Evolutionary conservation across 2,797 vertebrate species (phyloP), one percentile per base, ranked within the genome.

Genomic region (Sciurus carolinensis): DNA sequence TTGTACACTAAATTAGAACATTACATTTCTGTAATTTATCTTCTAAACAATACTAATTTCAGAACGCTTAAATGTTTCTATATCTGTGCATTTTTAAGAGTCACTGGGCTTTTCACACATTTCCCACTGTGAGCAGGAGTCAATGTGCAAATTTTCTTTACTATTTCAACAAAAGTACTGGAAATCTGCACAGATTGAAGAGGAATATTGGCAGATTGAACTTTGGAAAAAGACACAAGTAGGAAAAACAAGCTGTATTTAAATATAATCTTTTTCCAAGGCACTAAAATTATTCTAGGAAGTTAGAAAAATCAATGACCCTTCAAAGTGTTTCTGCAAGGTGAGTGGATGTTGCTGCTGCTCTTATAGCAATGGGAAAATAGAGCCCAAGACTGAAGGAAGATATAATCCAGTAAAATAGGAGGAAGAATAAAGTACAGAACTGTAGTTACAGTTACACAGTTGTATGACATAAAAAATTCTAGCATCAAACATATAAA

Each of bases 1-100:
- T 82, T 85, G 28, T 52, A 36, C 14, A 66, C n/a, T 92, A 77
- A 90, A 67, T 85, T 26, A 95, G 28, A 54, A 85, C 59, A 81
- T 96, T 71, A 42, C 14, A 81, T 66, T 66, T 94, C 28, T 75
- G 24, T 57, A 5, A n/a, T 94, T 84, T 92, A 57, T 81, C 47
- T 72, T 91, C 30, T 59, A 81, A 92, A 80, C 30, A 66, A 20
- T 59, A 75, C 2, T 83, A 39, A 50, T 73, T 95, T 95, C 72
- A 86, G 36, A 89, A 54, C 11, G 6, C 24, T 26, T 57, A 73
- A 30, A 17, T 66, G 33, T 71, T 90, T 90, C 44, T 94, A 33
- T 72, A 33, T 1, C 50, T 15, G 3, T 30, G 66, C 22, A 83
- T 20, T 8, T 82, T 62, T 42, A 79, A 83, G 90, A 77, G 22